Evolutionary conservation across 2,113 vertebrate genomes (phyloP).

Genomic region (human (Homo sapiens)): GRCh38 chr5:160740001-160740500

Average conservation of each 20-base stretch:
- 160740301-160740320: neutral
- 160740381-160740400: neutral
- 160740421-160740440: neutral
- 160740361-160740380: neutral
- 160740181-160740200: neutral
- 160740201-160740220: neutral
- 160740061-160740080: neutral
- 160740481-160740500: neutral
- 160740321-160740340: neutral
- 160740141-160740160: neutral
- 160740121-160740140: neutral
- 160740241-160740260: neutral
- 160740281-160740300: neutral
- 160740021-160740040: neutral
- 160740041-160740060: neutral
- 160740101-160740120: neutral
- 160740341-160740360: neutral
- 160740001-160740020: neutral
- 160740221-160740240: neutral
- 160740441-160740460: neutral
- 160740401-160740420: neutral
- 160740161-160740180: neutral
- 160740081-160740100: neutral
- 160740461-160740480: neutral
- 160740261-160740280: neutral